phyloP scores from a whole-genome alignment of 2,797 vertebrate genomes.

The Halcyon chelicuti region DNA sequence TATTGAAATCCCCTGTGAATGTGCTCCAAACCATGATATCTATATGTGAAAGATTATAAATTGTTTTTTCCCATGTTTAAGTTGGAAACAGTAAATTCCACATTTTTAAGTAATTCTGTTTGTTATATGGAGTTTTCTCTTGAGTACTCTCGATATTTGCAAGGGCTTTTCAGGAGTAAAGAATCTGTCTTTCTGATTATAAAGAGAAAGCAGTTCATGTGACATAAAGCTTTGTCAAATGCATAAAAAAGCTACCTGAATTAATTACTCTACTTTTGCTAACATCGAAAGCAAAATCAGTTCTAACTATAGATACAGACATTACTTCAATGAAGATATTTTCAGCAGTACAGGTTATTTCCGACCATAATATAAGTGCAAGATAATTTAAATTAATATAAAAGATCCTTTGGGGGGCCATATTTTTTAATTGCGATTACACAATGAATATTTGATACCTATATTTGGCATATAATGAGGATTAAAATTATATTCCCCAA shows the following conservation, averaged over 20 bases:
- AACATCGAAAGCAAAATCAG: not conserved
- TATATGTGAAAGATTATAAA: not conserved
- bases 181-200: not conserved
- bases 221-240: constrained; percentile 34
- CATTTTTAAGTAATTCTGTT: not conserved
- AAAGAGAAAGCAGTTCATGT: constrained; percentile 12
- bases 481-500: constrained; percentile 70
- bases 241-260: constrained; percentile 25
- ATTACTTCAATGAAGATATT: constrained; percentile 36
- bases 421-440: constrained; percentile 66
- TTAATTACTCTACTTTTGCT: constrained; percentile 46
- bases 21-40: not conserved
- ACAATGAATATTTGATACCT: constrained; percentile 64
- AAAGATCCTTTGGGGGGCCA: constrained; percentile 34
- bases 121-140: constrained; percentile 3
- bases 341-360: constrained; percentile 34
- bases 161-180: not conserved
- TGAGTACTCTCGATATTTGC: not conserved
- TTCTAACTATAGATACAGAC: constrained; percentile 1
- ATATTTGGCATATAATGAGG: constrained; percentile 47
- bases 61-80: not conserved
- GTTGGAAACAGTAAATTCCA: not conserved
- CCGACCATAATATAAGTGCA: constrained; percentile 11
- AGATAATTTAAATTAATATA: constrained; percentile 69
- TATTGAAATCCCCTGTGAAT: constrained; percentile 20